These are phyloP conservation scores for Notoglanidium macrostoma DNA, from an alignment of 2,797 vertebrate genomes.

Conservation along the genomic window DNA sequence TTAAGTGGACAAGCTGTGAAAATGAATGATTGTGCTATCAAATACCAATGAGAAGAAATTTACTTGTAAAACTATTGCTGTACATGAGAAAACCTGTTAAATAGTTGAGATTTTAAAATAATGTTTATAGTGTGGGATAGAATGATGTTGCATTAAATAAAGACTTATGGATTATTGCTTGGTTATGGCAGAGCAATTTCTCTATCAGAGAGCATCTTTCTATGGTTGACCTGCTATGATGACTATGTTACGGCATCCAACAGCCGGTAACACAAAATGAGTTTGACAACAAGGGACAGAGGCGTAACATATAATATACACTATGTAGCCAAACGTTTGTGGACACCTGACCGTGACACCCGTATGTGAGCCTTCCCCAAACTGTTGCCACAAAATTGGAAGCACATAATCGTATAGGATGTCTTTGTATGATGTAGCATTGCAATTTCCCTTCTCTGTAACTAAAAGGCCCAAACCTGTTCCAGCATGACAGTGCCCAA, in stretches of 20 bases:
- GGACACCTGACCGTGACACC: not conserved
- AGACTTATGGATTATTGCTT: not conserved
- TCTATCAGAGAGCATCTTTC: not conserved
- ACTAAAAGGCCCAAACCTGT: not conserved
- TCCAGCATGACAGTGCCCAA: not conserved
- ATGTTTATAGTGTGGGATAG: not conserved
- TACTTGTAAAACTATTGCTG: not conserved
- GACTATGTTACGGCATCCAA: not conserved
- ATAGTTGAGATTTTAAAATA: not conserved
- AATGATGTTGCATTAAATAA: not conserved
- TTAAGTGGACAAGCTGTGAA: not conserved
- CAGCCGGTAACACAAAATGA: not conserved
- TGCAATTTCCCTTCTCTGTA: not conserved
- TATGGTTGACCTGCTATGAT: not conserved
- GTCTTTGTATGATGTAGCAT: constrained; percentile 6
- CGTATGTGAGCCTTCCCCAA: not conserved
- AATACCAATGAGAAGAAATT: not conserved
- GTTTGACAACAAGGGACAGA: not conserved
- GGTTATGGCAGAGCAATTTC: not conserved
- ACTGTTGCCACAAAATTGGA: not conserved
- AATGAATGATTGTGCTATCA: not conserved
- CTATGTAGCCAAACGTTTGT: not conserved
- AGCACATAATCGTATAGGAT: not conserved
- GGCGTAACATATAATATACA: not conserved
- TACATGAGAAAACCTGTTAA: not conserved